Percentiles rank a stretch among this genome's conserved stretches.
Evolutionary conservation across 2,113 vertebrate species (phyloP).

Genomic region (Sinocyclocheilus rhinocerous): DNA sequence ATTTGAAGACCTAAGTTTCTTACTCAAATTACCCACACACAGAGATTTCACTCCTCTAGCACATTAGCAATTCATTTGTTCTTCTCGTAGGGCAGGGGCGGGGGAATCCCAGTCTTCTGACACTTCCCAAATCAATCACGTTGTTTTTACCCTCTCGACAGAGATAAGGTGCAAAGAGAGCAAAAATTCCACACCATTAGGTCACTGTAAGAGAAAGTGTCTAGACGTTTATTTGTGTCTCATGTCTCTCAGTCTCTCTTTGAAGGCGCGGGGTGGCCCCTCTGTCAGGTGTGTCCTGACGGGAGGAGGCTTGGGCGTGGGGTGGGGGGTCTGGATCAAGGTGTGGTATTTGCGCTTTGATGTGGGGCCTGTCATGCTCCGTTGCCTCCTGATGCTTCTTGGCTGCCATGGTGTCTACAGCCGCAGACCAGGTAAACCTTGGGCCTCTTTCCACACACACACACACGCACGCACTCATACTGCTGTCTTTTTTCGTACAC

Average conservation of each 20-base stretch:
- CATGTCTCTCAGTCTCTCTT: conserved; percentile 69
- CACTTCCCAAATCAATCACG: conserved; percentile 53
- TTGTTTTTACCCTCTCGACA: conserved; percentile 30
- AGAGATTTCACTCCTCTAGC: not conserved
- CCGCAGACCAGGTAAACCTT: conserved; percentile 78
- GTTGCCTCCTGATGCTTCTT: conserved; percentile 76
- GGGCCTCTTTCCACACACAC: conserved; percentile 39
- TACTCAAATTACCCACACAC: conserved; percentile 36
- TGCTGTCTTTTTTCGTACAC: conserved; percentile 36
- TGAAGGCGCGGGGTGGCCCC: conserved; percentile 83
- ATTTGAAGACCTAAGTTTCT: not conserved
- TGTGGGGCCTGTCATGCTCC: conserved; percentile 79
- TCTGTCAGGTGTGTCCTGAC: conserved; percentile 56
- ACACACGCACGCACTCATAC: not conserved
- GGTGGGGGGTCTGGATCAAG: conserved; percentile 80
- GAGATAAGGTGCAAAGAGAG: conserved; percentile 60
- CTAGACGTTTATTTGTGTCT: conserved; percentile 81
- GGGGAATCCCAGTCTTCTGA: conserved; percentile 22
- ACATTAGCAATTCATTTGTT: conserved; percentile 11
- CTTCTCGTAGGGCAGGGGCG: not conserved
- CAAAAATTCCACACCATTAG: conserved; percentile 66
- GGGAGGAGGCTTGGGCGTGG: conserved; percentile 30
- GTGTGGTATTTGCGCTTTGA: conserved; percentile 82
- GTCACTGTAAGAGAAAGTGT: conserved; percentile 78
- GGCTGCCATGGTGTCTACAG: conserved; percentile 84